Evolutionary conservation across 2,113 vertebrate species (phyloP).

Genomic region (Pithys albifrons): DNA sequence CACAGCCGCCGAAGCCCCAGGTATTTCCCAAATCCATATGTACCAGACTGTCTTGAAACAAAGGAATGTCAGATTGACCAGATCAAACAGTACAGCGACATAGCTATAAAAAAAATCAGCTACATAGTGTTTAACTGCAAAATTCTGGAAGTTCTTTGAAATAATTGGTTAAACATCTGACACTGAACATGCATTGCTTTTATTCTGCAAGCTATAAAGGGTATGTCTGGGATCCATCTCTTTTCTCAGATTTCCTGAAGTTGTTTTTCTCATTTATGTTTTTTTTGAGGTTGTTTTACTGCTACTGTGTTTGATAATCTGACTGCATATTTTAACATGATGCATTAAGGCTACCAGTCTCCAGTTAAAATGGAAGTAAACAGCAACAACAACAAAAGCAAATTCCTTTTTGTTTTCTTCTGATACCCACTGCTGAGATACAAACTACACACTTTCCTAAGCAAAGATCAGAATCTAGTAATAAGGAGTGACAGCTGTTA

Average conservation of each 20-base stretch:
- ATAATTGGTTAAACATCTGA: background rate
- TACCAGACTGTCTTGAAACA: background rate
- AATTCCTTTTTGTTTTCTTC: background rate
- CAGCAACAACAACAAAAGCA: background rate
- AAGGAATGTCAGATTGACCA: background rate
- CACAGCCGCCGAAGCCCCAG: background rate
- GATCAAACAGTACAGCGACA: background rate
- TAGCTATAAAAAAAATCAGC: background rate
- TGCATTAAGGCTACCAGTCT: background rate
- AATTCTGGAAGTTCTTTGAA: background rate
- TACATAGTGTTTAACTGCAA: background rate
- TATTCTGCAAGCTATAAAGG: background rate
- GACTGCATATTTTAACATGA: background rate
- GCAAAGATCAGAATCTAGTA: background rate
- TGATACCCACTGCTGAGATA: background rate
- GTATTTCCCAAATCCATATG: background rate
- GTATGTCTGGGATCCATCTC: background rate
- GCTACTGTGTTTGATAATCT: background rate
- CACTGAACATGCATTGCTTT: background rate
- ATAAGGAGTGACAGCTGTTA: background rate
- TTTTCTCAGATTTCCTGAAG: background rate
- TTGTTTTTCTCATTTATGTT: background rate
- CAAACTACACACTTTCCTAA: background rate
- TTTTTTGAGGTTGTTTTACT: background rate
- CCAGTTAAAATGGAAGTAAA: background rate